Evolutionary conservation across 2,888 invertebrate species (phyloP).

Genomic region (Marronus borbonicus): DNA sequence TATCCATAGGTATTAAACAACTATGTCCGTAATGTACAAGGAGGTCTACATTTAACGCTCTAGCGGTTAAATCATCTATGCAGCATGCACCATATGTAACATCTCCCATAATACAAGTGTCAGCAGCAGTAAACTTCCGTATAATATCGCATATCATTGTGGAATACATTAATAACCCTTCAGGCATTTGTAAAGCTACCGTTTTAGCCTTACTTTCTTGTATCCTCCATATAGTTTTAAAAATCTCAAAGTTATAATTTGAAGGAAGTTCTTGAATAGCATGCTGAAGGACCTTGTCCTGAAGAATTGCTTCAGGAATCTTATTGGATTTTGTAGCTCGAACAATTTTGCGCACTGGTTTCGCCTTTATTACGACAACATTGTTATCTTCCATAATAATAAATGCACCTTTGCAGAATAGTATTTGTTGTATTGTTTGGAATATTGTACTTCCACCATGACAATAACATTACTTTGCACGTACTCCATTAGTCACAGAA

Average conservation of each 20-base stretch:
- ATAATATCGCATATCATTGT: conserved; percentile 95
- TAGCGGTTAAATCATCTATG: conserved; percentile 96
- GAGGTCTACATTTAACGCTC: conserved; percentile 90
- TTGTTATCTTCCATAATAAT: conserved; percentile 64
- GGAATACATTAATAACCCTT: conserved; percentile 94
- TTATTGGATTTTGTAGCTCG: conserved; percentile 84
- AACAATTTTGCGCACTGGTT: conserved; percentile 85
- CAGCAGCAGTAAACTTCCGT: conserved; percentile 87
- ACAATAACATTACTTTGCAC: conserved; percentile 45
- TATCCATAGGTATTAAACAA: conserved; percentile 92
- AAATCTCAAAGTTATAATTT: conserved; percentile 99
- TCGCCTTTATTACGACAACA: conserved; percentile 83
- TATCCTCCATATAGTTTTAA: conserved; percentile 98
- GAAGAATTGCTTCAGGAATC: conserved; percentile 85
- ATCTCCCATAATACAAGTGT: conserved; percentile 95
- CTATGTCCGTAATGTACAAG: conserved; percentile 98
- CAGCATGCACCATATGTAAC: conserved; percentile 99
- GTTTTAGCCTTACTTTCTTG: conserved; percentile 85
- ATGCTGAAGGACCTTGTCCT: conserved; percentile 81
- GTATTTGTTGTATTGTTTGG: neutral
- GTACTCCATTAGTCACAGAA: conserved; percentile 36
- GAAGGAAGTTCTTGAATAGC: conserved; percentile 85
- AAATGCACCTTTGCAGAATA: neutral
- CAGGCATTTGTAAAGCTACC: conserved; percentile 97
- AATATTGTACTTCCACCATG: conserved; percentile 48